Percentiles rank a stretch among this genome's conserved stretches.
phyloP scores from a whole-genome alignment of 1,140 invertebrate species.

The Aphelenchoides besseyi region DNA sequence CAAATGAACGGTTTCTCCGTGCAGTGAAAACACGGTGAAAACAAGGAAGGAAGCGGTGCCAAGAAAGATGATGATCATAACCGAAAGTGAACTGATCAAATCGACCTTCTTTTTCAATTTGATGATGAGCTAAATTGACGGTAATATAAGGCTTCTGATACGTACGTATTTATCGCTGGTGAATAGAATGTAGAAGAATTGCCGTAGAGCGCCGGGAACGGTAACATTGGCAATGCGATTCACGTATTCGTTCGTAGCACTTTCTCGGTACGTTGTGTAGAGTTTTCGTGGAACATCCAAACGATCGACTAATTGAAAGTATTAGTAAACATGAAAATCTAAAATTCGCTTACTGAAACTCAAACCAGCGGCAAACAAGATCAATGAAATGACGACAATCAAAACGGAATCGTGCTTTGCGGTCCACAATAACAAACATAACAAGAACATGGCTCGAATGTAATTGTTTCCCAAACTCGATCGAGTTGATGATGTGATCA shows the following conservation, averaged over 20 bases:
- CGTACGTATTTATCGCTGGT: conserved; percentile 69
- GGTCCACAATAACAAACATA: conserved; percentile 71
- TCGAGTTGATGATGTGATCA: conserved; percentile 14
- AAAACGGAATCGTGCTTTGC: conserved; percentile 74
- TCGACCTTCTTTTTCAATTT: conserved; percentile 65
- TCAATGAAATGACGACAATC: conserved; percentile 70
- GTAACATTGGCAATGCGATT: conserved; percentile 62
- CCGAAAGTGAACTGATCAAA: conserved; percentile 65
- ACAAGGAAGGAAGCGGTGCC: conserved; percentile 65
- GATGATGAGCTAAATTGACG: conserved; percentile 63
- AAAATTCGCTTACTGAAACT: neutral
- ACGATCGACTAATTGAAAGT: neutral
- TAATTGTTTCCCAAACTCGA: conserved; percentile 68
- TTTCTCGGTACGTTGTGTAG: neutral
- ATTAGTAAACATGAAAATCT: neutral
- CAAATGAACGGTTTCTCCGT: conserved; percentile 87
- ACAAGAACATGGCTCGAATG: conserved; percentile 71
- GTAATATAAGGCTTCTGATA: neutral
- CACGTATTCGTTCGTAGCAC: neutral
- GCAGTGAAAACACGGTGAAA: conserved; percentile 71
- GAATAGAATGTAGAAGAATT: conserved; percentile 67
- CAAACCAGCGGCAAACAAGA: conserved; percentile 68
- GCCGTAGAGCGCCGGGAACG: conserved; percentile 66
- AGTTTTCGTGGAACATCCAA: neutral
- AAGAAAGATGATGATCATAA: conserved; percentile 65